A percentile compares a stretch with the other conserved stretches of the same genome.
Conservation (phyloP, 23 tunicate genomes). For the Clavelina lepadiformis region DNA sequence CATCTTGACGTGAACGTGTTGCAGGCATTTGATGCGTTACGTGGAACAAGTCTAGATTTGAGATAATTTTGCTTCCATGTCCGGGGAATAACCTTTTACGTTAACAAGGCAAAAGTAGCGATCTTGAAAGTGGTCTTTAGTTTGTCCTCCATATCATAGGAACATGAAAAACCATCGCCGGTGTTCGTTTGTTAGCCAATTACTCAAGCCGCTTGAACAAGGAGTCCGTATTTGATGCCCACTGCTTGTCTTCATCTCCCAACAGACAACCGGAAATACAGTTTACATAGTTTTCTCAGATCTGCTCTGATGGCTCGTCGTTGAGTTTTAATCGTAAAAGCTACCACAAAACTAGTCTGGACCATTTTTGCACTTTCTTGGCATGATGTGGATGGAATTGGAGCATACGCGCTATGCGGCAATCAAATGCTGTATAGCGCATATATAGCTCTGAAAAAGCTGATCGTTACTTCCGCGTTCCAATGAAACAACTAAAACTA, state of each 20-base stretch:
- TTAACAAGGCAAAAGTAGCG: constrained; percentile 16
- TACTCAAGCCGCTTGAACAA: constrained; percentile 19
- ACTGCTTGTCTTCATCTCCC: constrained; percentile 23
- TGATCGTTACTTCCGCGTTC: too few species aligned
- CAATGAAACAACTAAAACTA: too few species aligned
- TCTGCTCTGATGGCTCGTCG: constrained; percentile 18
- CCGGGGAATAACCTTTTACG: constrained; percentile 13
- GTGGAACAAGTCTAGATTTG: constrained; percentile 30
- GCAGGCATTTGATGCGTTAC: constrained; percentile 17
- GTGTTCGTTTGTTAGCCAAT: constrained; percentile 21
- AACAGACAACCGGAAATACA: constrained; percentile 25
- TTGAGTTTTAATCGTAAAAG: constrained; percentile 15
- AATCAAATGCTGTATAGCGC: too few species aligned
- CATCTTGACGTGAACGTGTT: constrained; percentile 23
- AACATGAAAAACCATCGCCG: constrained; percentile 20
- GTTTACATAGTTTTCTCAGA: constrained; percentile 16
- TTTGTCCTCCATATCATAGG: constrained; percentile 10
- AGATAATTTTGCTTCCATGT: constrained; percentile 10
- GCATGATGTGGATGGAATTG: too few species aligned
- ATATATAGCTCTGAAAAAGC: too few species aligned
- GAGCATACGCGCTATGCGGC: too few species aligned
- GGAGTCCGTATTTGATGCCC: constrained; percentile 18
- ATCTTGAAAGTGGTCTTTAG: constrained; percentile 20
- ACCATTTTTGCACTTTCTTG: constrained; percentile 23
- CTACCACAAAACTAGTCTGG: constrained; percentile 18